Evolutionary conservation across 2,888 invertebrate species (phyloP).

Genomic region (Diachrysia chrysitis): DNA sequence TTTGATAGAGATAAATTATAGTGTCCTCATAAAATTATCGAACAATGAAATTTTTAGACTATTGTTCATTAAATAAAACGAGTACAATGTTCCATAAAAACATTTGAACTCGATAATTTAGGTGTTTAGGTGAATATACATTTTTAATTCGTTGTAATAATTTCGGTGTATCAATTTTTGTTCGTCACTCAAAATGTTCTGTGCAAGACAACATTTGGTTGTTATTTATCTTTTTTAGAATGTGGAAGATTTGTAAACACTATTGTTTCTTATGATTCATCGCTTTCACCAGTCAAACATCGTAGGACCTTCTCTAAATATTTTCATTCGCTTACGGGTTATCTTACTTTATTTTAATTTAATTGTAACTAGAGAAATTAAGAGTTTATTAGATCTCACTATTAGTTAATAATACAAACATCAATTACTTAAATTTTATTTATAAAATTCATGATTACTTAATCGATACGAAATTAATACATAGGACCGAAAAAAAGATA

Average conservation of each 20-base stretch:
- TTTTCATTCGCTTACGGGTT: neutral
- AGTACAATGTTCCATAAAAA: constrained; percentile 21
- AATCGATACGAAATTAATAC: neutral
- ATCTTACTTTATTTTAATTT: too few relatives aligned
- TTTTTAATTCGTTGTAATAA: neutral
- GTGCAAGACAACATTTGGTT: neutral
- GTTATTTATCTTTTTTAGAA: constrained; percentile 15
- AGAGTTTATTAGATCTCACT: too few relatives aligned
- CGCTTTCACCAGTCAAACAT: neutral
- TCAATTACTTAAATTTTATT: neutral
- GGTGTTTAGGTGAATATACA: neutral
- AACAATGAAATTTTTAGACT: constrained; percentile 33
- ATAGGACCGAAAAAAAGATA: neutral
- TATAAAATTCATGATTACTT: neutral
- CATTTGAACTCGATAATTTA: constrained; percentile 11
- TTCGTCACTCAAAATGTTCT: neutral
- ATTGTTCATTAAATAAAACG: constrained; percentile 23
- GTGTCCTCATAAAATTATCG: constrained; percentile 50
- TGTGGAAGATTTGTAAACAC: constrained; percentile 34
- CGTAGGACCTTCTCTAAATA: constrained; percentile 7
- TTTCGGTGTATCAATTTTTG: neutral
- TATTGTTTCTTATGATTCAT: constrained; percentile 40
- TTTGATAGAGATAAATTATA: constrained; percentile 52
- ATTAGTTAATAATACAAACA: neutral
- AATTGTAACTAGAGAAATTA: too few relatives aligned